Evolutionary conservation across 2,888 invertebrate genomes (phyloP).

Genomic region (Meghimatium bilineatum): DNA sequence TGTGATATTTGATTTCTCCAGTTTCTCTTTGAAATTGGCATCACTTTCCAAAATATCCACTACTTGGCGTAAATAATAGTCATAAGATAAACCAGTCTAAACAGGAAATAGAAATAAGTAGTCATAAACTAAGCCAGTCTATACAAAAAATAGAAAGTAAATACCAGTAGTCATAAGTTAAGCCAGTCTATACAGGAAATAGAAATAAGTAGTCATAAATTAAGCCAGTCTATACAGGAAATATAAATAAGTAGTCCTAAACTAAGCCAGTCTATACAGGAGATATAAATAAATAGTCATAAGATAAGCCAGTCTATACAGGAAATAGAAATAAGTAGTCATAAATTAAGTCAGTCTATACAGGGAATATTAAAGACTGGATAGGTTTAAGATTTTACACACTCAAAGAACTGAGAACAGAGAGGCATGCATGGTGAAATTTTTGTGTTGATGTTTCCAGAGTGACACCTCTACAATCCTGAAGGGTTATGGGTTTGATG

Average conservation of each 20-base stretch:
- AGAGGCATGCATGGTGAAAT: too few species aligned
- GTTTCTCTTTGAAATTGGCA: conserved; percentile 75
- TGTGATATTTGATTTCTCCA: conserved; percentile 72
- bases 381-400: too few species aligned
- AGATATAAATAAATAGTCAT: too few species aligned
- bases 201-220: not conserved
- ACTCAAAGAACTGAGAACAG: too few species aligned
- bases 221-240: not conserved
- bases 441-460: too few species aligned
- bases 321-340: too few species aligned
- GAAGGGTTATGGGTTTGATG: too few species aligned
- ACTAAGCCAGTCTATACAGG: too few species aligned
- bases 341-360: too few species aligned
- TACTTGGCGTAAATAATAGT: conserved; percentile 92
- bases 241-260: not conserved
- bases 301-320: too few species aligned
- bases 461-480: too few species aligned
- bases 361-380: too few species aligned
- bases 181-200: not conserved
- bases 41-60: conserved; percentile 93
- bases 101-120: not conserved
- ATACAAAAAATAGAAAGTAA: not conserved
- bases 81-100: conserved; percentile 81
- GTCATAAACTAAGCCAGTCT: not conserved
- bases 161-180: not conserved